Evolutionary conservation across 2,888 invertebrate genomes (phyloP).

Genomic region (Teinopalpus imperialis): DNA sequence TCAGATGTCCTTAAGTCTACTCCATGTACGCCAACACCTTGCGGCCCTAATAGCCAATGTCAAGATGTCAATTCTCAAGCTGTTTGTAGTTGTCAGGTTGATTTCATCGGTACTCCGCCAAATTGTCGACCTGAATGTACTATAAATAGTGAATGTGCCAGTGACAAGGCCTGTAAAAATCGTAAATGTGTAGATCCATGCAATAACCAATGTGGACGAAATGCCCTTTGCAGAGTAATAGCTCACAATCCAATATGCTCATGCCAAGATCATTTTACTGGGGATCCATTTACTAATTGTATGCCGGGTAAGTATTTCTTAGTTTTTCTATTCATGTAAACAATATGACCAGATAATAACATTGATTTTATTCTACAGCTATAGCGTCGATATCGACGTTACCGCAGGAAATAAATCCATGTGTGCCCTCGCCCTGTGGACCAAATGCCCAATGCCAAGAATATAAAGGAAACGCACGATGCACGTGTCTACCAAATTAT

Average conservation of each 20-base stretch:
- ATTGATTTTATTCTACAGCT: conserved; percentile 41
- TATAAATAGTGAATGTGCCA: conserved; percentile 89
- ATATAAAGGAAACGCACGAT: conserved; percentile 84
- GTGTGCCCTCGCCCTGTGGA: conserved; percentile 90
- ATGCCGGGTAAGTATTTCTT: conserved; percentile 65
- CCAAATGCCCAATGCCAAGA: conserved; percentile 88
- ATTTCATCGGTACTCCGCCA: conserved; percentile 89
- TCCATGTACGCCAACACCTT: conserved; percentile 88
- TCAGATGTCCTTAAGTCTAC: conserved; percentile 61
- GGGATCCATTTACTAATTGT: conserved; percentile 88
- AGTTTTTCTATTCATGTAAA: conserved; percentile 50
- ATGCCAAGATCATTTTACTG: conserved; percentile 86
- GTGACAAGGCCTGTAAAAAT: conserved; percentile 88
- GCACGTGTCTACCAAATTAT: conserved; percentile 87
- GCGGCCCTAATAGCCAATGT: conserved; percentile 90
- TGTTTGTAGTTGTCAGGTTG: conserved; percentile 86
- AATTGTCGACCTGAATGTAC: conserved; percentile 91
- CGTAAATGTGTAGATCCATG: conserved; percentile 91
- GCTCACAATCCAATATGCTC: conserved; percentile 92
- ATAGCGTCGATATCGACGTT: conserved; percentile 48
- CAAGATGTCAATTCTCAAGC: conserved; percentile 85
- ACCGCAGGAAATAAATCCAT: conserved; percentile 77
- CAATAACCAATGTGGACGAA: conserved; percentile 88
- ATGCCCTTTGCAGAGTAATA: conserved; percentile 89
- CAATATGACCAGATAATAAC: not conserved